Percentiles rank a stretch among this genome's conserved stretches.
Conservation (phyloP, 2,113 vertebrate species). For the Peromyscus leucopus region DNA sequence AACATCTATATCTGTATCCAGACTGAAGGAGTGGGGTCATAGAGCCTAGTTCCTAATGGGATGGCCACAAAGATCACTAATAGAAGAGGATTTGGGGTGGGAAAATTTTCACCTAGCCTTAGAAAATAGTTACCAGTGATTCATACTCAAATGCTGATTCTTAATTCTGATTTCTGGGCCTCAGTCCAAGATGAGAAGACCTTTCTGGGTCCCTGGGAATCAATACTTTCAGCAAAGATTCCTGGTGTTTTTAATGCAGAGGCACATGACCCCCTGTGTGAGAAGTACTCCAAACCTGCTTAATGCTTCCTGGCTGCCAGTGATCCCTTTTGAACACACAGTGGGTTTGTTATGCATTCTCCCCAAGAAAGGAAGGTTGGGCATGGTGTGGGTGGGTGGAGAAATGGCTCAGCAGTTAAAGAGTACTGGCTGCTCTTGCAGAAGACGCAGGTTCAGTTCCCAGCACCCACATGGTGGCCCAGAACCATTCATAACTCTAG, state of each 20-base stretch:
- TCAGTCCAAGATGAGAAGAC: not conserved
- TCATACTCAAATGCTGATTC: slow-evolving; percentile 17
- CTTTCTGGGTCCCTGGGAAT: not conserved
- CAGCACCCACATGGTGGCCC: not conserved
- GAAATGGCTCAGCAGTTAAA: not conserved
- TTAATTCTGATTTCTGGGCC: not conserved
- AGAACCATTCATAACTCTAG: not conserved
- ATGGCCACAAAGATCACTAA: not conserved
- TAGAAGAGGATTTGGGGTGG: not conserved
- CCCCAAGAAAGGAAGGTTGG: not conserved
- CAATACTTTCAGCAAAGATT: not conserved
- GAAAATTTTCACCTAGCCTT: not conserved
- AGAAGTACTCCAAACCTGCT: not conserved
- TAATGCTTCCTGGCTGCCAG: not conserved
- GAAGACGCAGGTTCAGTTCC: not conserved
- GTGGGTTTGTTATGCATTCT: not conserved
- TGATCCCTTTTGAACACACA: not conserved
- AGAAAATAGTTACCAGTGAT: not conserved
- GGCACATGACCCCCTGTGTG: not conserved
- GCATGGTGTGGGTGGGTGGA: not conserved
- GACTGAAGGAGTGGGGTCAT: not conserved
- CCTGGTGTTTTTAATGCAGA: not conserved
- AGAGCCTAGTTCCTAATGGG: not conserved
- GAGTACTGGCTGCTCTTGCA: not conserved
- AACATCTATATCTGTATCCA: not conserved